Evolutionary conservation across 2,113 vertebrate species (phyloP).

Genomic region (Corythoichthys haematopterus): DNA sequence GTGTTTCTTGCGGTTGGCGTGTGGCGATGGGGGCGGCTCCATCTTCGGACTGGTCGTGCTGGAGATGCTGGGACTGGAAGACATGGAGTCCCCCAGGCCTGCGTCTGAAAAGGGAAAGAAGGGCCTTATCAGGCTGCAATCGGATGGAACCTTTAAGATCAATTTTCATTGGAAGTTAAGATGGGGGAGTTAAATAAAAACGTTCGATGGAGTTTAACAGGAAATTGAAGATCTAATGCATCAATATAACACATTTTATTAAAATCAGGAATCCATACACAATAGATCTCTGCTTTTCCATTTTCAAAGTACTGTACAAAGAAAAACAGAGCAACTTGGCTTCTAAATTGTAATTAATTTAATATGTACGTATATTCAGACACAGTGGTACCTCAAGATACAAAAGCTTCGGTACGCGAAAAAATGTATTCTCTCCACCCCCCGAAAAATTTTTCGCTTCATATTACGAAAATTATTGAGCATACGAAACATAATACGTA

Average conservation of each 20-base stretch:
- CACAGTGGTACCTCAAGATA: too few relatives aligned
- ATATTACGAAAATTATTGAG: too few relatives aligned
- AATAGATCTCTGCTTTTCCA: too few relatives aligned
- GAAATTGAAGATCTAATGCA: neutral
- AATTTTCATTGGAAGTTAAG: neutral
- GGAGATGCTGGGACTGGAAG: conserved; percentile 93
- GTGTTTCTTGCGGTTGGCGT: conserved; percentile 98
- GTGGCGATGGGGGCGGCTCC: conserved; percentile 92
- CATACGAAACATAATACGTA: too few relatives aligned
- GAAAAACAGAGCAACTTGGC: too few relatives aligned
- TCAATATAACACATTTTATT: neutral
- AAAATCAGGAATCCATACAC: too few relatives aligned
- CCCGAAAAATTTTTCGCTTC: too few relatives aligned
- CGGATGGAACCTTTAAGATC: neutral
- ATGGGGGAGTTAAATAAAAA: neutral
- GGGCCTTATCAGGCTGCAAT: neutral
- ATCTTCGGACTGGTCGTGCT: conserved; percentile 93
- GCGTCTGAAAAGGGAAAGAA: conserved; percentile 72
- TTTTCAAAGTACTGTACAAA: too few relatives aligned
- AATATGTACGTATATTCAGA: too few relatives aligned
- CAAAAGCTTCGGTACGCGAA: too few relatives aligned
- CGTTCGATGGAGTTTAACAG: neutral
- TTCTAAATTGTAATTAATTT: too few relatives aligned
- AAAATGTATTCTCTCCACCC: too few relatives aligned
- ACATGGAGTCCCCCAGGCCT: conserved; percentile 86